These are phyloP conservation scores for Leucophenga varia DNA, from an alignment of 1,140 invertebrate genomes.

Conservation along the genomic window DNA sequence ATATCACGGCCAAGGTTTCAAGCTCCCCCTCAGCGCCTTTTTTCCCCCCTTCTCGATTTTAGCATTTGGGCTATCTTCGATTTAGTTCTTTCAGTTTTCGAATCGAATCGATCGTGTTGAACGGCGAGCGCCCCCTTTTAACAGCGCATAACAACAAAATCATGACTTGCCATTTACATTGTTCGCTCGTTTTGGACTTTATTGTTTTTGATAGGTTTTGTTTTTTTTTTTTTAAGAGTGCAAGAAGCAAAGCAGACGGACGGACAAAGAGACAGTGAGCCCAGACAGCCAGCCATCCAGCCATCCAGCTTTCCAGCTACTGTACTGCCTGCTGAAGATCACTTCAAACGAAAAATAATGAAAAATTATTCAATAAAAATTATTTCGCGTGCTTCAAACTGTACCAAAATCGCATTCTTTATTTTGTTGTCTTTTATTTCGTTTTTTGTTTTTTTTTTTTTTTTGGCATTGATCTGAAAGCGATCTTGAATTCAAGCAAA, in stretches of 20 bases:
- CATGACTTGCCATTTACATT: slow-evolving; percentile 57
- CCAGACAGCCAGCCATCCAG: slow-evolving; percentile 4
- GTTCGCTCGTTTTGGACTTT: slow-evolving; percentile 55
- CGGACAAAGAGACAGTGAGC: no score
- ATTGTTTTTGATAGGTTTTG: slow-evolving; percentile 54
- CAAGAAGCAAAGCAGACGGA: no score
- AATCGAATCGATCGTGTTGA: slow-evolving; percentile 53
- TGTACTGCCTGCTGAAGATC: slow-evolving; percentile 33
- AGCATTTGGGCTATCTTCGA: slow-evolving; percentile 4
- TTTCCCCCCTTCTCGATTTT: slow-evolving; percentile 28
- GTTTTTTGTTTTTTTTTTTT: no score
- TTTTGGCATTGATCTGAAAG: slow-evolving; percentile 21
- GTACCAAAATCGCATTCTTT: slow-evolving; percentile 5
- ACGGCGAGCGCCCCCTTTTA: slow-evolving; percentile 55
- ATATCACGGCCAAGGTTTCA: background rate
- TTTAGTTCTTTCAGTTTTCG: slow-evolving; percentile 33
- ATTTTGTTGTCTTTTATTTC: no score
- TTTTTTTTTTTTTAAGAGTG: no score
- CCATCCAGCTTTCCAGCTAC: slow-evolving; percentile 15
- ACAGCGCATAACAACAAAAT: slow-evolving; percentile 56
- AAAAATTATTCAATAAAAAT: slow-evolving; percentile 57
- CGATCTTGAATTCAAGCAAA: no score
- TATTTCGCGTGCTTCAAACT: slow-evolving; percentile 33
- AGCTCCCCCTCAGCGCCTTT: slow-evolving; percentile 8
- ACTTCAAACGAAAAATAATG: slow-evolving; percentile 56